phyloP scores from a whole-genome alignment of 2,888 invertebrate species.

The Apamea anceps region DNA sequence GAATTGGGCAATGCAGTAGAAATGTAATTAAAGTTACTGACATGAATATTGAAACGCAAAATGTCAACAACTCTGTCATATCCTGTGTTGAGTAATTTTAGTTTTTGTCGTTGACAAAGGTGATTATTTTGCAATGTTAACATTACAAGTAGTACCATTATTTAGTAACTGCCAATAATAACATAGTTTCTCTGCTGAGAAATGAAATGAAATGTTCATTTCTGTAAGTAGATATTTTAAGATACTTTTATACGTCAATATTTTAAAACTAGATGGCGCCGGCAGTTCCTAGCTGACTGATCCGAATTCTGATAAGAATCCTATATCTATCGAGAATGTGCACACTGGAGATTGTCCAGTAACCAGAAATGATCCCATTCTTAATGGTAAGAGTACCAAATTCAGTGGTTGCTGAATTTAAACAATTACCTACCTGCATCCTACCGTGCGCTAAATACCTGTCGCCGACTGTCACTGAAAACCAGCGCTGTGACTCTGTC shows the following conservation, averaged over 20 bases:
- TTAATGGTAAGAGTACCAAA: neutral
- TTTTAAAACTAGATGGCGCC: no score
- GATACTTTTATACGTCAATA: no score
- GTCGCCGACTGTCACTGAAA: neutral
- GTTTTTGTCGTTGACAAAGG: conserved; percentile 21
- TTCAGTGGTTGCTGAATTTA: neutral
- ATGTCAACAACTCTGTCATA: conserved; percentile 48
- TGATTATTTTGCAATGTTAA: neutral
- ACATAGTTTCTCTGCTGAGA: neutral
- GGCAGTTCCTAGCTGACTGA: no score
- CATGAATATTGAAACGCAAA: conserved; percentile 34
- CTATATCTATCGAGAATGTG: neutral
- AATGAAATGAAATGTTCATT: neutral
- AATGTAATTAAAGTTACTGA: conserved; percentile 14
- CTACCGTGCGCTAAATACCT: neutral
- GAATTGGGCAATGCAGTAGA: conserved; percentile 4
- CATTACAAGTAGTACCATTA: neutral
- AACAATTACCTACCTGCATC: neutral
- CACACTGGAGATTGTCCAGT: neutral
- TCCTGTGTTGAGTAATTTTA: conserved; percentile 43
- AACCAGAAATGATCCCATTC: neutral
- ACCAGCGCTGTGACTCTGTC: neutral
- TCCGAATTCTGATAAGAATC: no score
- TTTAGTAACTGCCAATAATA: neutral
- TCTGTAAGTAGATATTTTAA: neutral